phyloP scores from a whole-genome alignment of 2,113 vertebrate genomes.

The Hippotragus niger region DNA sequence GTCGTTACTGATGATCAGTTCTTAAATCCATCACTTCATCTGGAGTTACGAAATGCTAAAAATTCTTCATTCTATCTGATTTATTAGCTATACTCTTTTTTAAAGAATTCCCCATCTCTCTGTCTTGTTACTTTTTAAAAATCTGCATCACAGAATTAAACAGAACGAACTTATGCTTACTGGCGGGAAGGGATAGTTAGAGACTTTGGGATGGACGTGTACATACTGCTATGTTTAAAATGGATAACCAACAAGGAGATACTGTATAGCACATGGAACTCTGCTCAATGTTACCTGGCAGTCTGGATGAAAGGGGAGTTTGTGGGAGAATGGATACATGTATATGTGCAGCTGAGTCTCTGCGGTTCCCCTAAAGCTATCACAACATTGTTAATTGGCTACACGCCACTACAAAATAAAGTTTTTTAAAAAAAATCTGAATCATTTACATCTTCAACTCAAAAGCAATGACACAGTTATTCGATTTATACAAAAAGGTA shows the following conservation, averaged over 20 bases:
- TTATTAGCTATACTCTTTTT: conserved; percentile 2
- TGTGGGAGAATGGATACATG: neutral
- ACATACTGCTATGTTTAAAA: neutral
- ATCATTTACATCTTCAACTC: conserved; percentile 9
- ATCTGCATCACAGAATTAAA: neutral
- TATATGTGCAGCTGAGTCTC: neutral
- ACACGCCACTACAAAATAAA: neutral
- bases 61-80: neutral
- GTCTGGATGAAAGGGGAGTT: neutral
- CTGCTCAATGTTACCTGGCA: neutral
- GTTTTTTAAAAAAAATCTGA: neutral
- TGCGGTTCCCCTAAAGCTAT: neutral
- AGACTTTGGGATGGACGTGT: neutral
- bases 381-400: neutral
- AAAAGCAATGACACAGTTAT: neutral
- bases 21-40: neutral
- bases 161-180: neutral
- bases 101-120: neutral
- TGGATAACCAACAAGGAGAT: neutral
- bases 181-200: neutral
- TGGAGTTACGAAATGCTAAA: neutral
- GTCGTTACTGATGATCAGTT: neutral
- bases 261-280: neutral
- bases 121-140: neutral
- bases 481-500: neutral